These are phyloP conservation scores for Belgica antarctica DNA, from an alignment of 2,888 invertebrate genomes.

Conservation along the genomic window DNA sequence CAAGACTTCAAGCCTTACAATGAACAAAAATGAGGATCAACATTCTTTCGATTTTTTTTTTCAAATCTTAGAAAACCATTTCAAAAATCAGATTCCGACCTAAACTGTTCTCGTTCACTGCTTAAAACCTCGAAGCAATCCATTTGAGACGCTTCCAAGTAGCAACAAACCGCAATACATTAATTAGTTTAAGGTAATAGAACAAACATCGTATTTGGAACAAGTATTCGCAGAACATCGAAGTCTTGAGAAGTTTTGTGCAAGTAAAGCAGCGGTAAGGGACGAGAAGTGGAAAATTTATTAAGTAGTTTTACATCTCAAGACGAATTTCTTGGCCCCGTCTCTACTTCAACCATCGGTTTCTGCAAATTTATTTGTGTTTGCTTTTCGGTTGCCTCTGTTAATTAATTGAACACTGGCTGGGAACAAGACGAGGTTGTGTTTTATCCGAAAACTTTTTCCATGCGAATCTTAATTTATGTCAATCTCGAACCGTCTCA, in stretches of 20 bases:
- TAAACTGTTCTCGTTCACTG: too few species aligned
- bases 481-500: slow-evolving; percentile 8
- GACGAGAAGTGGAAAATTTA: background rate
- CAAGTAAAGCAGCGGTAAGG: background rate
- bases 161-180: slow-evolving; percentile 37
- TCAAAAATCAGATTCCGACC: too few species aligned
- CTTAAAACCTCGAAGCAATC: slow-evolving; percentile 11
- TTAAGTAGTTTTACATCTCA: too few species aligned
- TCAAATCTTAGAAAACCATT: too few species aligned
- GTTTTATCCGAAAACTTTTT: slow-evolving; percentile 6
- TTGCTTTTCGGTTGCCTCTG: slow-evolving; percentile 30
- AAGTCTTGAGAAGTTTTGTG: background rate
- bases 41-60: too few species aligned
- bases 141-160: slow-evolving; percentile 25
- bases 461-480: slow-evolving; percentile 20
- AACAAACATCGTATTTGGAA: slow-evolving; percentile 2
- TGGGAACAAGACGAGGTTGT: background rate
- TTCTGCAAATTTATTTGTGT: slow-evolving; percentile 30
- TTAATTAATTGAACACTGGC: slow-evolving; percentile 38
- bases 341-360: background rate
- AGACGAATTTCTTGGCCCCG: background rate
- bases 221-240: background rate
- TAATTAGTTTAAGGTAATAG: slow-evolving; percentile 39
- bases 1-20: too few species aligned
- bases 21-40: too few species aligned